Percentiles rank a stretch among this genome's conserved stretches.
phyloP scores from a whole-genome alignment of 2,888 invertebrate genomes.

The Ophion ellenae region DNA sequence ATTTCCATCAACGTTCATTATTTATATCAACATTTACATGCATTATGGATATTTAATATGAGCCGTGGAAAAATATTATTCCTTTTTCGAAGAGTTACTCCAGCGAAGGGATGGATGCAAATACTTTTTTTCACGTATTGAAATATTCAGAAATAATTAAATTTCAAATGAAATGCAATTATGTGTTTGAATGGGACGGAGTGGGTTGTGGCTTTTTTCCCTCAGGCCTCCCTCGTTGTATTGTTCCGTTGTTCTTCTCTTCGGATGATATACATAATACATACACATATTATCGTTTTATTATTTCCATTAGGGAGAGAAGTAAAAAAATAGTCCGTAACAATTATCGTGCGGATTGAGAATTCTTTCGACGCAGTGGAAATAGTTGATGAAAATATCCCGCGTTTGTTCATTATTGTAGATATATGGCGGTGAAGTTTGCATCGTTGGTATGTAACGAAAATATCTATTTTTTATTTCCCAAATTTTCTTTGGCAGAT shows the following conservation, averaged over 20 bases:
- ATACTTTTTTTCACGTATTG: not conserved
- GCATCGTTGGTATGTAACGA: too few species aligned
- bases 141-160: constrained; percentile 39
- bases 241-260: not conserved
- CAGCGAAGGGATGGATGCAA: not conserved
- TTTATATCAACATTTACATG: too few species aligned
- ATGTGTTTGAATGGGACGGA: not conserved
- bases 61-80: not conserved
- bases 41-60: not conserved
- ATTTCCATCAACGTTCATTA: not conserved
- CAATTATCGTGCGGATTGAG: too few species aligned
- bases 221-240: not conserved
- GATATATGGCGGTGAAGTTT: too few species aligned
- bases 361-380: too few species aligned
- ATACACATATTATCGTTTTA: not conserved
- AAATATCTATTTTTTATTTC: too few species aligned
- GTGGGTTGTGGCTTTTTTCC: not conserved
- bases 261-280: not conserved
- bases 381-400: too few species aligned
- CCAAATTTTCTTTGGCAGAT: too few species aligned
- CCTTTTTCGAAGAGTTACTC: too few species aligned
- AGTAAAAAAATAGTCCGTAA: too few species aligned
- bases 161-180: constrained; percentile 37
- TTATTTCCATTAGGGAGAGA: not conserved
- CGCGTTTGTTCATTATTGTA: too few species aligned